A percentile compares a stretch with the other conserved stretches of the same genome.
phyloP scores from a whole-genome alignment of 35 echinoderm and acorn worm species.

The Ophiothrix spiculata region DNA sequence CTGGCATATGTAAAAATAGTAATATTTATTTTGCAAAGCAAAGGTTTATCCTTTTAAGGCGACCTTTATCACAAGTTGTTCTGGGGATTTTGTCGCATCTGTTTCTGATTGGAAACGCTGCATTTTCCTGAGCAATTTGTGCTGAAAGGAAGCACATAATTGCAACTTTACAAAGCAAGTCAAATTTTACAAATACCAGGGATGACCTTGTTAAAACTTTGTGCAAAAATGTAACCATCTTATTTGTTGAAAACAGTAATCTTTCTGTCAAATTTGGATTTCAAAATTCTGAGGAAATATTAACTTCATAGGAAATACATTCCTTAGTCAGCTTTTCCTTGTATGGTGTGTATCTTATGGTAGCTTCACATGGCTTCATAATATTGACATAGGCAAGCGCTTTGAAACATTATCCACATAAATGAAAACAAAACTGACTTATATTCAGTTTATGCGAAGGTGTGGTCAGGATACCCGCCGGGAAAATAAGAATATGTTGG shows the following conservation, averaged over 20 bases:
- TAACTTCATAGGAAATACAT: not conserved
- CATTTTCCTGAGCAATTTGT: not conserved
- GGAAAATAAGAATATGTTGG: not conserved
- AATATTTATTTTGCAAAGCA: not conserved
- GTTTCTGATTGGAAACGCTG: not conserved
- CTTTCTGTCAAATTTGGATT: not conserved
- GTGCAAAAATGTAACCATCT: not conserved
- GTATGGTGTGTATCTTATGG: too few relatives aligned
- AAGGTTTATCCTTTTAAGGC: too few relatives aligned
- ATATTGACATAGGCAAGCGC: not conserved
- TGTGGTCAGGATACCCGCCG: not conserved
- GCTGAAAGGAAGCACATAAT: not conserved
- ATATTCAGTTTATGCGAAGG: not conserved
- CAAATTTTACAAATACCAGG: not conserved
- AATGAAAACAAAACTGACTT: not conserved
- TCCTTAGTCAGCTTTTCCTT: not conserved
- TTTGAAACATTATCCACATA: not conserved
- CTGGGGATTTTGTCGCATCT: not conserved
- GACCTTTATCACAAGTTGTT: not conserved
- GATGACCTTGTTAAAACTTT: not conserved
- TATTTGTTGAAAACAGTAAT: not conserved
- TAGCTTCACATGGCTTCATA: not conserved
- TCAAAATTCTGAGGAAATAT: not conserved
- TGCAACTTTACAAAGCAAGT: not conserved
- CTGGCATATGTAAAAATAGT: not conserved